A percentile compares a stretch with the other conserved stretches of the same genome.
Conservation (phyloP, 2,888 invertebrate species). For the Heteropelma amictum region DNA sequence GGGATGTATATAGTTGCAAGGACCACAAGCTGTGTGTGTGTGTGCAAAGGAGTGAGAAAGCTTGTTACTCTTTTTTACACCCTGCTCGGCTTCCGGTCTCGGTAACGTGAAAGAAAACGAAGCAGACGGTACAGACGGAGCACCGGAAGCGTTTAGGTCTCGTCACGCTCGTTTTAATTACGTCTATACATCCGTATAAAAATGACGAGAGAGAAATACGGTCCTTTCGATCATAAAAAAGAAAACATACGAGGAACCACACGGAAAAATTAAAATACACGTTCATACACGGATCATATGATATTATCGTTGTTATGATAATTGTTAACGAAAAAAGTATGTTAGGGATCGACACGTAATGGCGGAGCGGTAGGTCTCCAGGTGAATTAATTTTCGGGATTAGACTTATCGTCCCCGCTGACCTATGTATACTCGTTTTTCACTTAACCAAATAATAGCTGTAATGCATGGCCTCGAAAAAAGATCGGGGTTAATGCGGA, state of each 20-base stretch:
- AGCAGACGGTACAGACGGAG: slow-evolving; percentile 24
- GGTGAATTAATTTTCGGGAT: slow-evolving; percentile 77
- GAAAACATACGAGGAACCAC: too few relatives aligned
- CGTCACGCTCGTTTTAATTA: slow-evolving; percentile 75
- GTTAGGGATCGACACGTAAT: slow-evolving; percentile 68
- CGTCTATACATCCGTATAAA: slow-evolving; percentile 21
- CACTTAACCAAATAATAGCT: slow-evolving; percentile 58
- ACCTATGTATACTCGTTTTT: slow-evolving; percentile 31
- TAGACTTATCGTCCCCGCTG: slow-evolving; percentile 70
- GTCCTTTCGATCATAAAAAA: slow-evolving; percentile 11
- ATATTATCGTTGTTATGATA: background rate
- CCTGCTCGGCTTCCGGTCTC: slow-evolving; percentile 46
- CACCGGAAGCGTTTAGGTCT: slow-evolving; percentile 74
- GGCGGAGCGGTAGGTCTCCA: slow-evolving; percentile 62
- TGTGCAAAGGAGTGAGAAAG: background rate
- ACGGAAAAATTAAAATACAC: background rate
- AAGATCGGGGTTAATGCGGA: slow-evolving; percentile 69
- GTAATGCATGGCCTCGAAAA: slow-evolving; percentile 7
- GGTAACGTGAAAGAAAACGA: slow-evolving; percentile 32
- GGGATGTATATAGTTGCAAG: background rate
- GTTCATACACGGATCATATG: background rate
- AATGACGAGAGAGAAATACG: slow-evolving; percentile 42
- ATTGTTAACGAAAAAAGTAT: background rate
- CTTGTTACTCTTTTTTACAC: slow-evolving; percentile 47
- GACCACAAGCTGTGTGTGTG: slow-evolving; percentile 30